phyloP scores from a whole-genome alignment of 2,113 vertebrate species.

The Cnemophilus loriae region DNA sequence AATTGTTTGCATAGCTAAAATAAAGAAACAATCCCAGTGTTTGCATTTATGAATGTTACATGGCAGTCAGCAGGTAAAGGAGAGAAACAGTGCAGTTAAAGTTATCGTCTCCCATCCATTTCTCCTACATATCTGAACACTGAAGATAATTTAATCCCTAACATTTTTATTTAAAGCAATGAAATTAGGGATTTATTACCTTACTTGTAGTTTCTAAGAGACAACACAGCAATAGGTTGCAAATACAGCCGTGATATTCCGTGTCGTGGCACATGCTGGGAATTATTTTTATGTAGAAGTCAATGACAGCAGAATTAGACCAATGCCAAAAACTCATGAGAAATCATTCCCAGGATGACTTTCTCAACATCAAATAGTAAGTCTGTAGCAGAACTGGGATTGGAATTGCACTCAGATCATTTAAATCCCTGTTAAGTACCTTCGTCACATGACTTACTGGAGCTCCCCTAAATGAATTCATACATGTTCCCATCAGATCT shows the following conservation, averaged over 20 bases:
- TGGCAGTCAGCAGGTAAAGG: not conserved
- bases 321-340: not conserved
- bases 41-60: conserved; percentile 39
- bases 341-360: not conserved
- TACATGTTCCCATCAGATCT: conserved; percentile 31
- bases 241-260: not conserved
- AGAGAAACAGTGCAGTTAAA: not conserved
- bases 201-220: not conserved
- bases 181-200: not conserved
- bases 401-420: not conserved
- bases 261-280: not conserved
- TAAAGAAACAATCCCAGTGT: conserved; percentile 23
- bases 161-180: not conserved
- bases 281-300: conserved; percentile 26
- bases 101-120: not conserved
- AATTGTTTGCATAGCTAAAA: conserved; percentile 43
- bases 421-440: conserved; percentile 34
- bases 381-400: not conserved
- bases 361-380: not conserved
- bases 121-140: not conserved
- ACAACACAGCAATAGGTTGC: not conserved
- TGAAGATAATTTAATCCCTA: not conserved
- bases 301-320: not conserved
- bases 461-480: conserved; percentile 16
- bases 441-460: conserved; percentile 48